Evolutionary conservation across 1,140 invertebrate genomes (phyloP).

Genomic region (Panulirus ornatus): DNA sequence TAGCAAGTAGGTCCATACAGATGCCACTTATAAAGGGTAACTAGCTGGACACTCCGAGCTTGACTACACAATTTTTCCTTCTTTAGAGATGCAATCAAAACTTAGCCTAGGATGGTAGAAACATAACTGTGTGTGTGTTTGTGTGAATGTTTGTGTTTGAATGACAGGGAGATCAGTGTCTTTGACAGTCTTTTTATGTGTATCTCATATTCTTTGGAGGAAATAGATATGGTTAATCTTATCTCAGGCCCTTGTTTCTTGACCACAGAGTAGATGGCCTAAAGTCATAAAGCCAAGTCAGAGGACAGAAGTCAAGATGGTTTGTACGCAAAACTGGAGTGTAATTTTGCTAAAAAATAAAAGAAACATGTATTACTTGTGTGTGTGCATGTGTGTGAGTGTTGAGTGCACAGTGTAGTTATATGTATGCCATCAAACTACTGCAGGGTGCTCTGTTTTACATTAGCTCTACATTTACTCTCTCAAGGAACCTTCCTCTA

Average conservation of each 20-base stretch:
- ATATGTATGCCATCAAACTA: no score
- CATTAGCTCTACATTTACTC: no score
- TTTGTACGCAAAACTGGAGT: no score
- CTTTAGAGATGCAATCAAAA: constrained; percentile 49
- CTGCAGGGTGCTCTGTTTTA: no score
- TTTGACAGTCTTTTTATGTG: background rate
- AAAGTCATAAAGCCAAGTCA: no score
- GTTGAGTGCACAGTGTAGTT: no score
- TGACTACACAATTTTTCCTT: constrained; percentile 23
- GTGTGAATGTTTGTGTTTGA: background rate
- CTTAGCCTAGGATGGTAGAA: constrained; percentile 16
- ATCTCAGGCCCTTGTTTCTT: background rate
- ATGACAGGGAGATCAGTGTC: constrained; percentile 1
- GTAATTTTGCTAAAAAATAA: no score
- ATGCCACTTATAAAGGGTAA: background rate
- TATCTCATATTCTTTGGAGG: background rate
- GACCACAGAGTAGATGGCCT: no score
- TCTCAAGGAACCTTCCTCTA: no score
- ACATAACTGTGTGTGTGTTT: constrained; percentile 1
- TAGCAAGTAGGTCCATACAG: constrained; percentile 33
- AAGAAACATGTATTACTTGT: no score
- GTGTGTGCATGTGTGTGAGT: no score
- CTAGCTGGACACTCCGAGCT: constrained; percentile 1
- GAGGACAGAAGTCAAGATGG: no score
- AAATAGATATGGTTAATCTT: background rate